phyloP scores from a whole-genome alignment of 2,888 invertebrate species.

The Hemaris fuciformis region DNA sequence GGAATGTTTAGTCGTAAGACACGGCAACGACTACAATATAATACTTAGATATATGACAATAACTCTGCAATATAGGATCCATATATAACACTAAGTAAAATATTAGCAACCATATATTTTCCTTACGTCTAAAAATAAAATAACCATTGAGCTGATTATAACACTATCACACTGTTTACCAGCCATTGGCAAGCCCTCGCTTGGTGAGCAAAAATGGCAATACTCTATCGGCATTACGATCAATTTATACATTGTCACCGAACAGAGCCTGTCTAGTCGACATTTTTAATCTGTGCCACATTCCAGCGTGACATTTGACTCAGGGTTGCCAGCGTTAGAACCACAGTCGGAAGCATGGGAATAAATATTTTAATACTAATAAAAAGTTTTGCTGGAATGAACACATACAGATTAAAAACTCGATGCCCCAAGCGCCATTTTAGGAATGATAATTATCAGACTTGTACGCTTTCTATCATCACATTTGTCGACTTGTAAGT shows the following conservation, averaged over 20 bases:
- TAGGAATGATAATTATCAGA: slow-evolving; percentile 74
- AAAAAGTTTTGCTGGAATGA: not conserved
- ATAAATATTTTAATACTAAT: not conserved
- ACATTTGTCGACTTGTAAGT: not conserved
- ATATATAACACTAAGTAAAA: slow-evolving; percentile 48
- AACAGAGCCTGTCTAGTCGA: not conserved
- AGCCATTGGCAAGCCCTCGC: slow-evolving; percentile 66
- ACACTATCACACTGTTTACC: slow-evolving; percentile 64
- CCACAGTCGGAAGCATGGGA: no score
- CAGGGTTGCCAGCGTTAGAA: not conserved
- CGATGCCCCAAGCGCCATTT: slow-evolving; percentile 32
- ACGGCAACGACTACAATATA: slow-evolving; percentile 45
- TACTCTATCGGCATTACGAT: slow-evolving; percentile 50
- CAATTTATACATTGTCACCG: slow-evolving; percentile 9
- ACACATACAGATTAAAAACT: not conserved
- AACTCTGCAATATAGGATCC: slow-evolving; percentile 52
- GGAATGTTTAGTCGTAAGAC: slow-evolving; percentile 61
- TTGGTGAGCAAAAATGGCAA: slow-evolving; percentile 68
- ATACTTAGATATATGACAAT: slow-evolving; percentile 45
- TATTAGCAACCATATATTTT: slow-evolving; percentile 60
- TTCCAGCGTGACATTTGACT: not conserved
- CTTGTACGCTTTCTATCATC: slow-evolving; percentile 47
- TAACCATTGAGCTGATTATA: slow-evolving; percentile 68
- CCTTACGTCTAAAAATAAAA: slow-evolving; percentile 48
- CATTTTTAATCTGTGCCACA: slow-evolving; percentile 2